Evolutionary conservation across 2,797 vertebrate species (phyloP), one percentile per base, ranked within the genome.

Genomic region (Peromyscus melanophrys): DNA sequence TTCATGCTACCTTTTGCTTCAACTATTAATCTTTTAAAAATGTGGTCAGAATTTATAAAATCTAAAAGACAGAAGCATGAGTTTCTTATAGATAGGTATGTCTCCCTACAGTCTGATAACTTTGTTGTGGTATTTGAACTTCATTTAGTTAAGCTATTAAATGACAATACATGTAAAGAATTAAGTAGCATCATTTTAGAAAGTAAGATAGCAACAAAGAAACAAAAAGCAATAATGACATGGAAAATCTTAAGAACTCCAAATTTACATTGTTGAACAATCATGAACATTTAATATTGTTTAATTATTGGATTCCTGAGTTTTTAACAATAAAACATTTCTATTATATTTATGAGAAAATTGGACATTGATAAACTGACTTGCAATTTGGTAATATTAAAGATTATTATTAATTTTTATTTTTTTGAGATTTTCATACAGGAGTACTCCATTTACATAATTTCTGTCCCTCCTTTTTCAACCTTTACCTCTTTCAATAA

Each of bases 91-190:
- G 55, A 89, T 34, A 94, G 67, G 57, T 49, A 27, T n/a, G 34
- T 75, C 25, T 89, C 82, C 81, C 82, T 23, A 49, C 21, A 29
- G 31, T 57, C 19, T 77, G 13, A 55, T 23, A 82, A 92, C 75
- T 34, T 84, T 83, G 23, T 76, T 92, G n/a, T 88, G 34, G 5
- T 81, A 78, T 69, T 93, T 89, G 82, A 55, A 4, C 40, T 94
- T 92, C 19, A 75, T 76, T 31, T 27, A 71, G 14, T 21, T 29
- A 7, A 77, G 7, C 1, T 61, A 55, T 49, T 69, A 80, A 37
- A 63, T 17, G 37, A 90, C 2, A 95, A 55, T n/a, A 40, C 25
- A 17, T 76, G 25, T 37, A 69, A 61, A 92, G 1, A 76, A 34
- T 90, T 86, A 80, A 37, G 40, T 65, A 87, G 63, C 43, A 82